phyloP scores from a whole-genome alignment of 2,888 invertebrate species.

The Meteorus cinctellus region DNA sequence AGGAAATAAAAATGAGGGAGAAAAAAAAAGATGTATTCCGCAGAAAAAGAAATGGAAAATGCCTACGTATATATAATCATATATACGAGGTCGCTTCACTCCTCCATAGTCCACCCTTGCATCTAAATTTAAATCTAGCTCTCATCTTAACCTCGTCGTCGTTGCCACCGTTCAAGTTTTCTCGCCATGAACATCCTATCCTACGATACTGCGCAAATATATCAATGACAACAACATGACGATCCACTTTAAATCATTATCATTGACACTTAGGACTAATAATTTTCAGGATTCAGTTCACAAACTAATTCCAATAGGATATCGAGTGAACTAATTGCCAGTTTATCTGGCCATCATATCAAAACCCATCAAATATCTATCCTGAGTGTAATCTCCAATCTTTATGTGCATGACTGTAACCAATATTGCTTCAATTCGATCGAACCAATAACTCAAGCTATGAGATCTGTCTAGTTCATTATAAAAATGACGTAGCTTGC shows the following conservation, averaged over 20 bases:
- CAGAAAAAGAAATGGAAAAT: conserved; percentile 1
- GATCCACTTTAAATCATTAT: not conserved
- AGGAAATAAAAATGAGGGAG: conserved; percentile 8
- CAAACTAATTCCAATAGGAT: not conserved
- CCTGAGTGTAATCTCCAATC: not conserved
- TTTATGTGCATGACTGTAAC: not conserved
- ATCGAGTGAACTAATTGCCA: not conserved
- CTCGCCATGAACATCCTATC: not conserved
- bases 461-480: not conserved
- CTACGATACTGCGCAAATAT: not conserved
- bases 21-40: conserved; percentile 7
- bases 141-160: conserved; percentile 9
- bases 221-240: not conserved
- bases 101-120: conserved; percentile 41
- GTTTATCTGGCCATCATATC: not conserved
- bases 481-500: not conserved
- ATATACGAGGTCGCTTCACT: conserved; percentile 49
- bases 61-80: not conserved
- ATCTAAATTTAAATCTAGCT: conserved; percentile 49
- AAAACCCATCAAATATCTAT: not conserved
- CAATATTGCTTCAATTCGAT: not conserved
- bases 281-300: not conserved
- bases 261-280: not conserved
- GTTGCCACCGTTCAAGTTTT: not conserved
- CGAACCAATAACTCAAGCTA: not conserved